phyloP scores from a whole-genome alignment of 2,113 vertebrate species.

The Cebus imitator region DNA sequence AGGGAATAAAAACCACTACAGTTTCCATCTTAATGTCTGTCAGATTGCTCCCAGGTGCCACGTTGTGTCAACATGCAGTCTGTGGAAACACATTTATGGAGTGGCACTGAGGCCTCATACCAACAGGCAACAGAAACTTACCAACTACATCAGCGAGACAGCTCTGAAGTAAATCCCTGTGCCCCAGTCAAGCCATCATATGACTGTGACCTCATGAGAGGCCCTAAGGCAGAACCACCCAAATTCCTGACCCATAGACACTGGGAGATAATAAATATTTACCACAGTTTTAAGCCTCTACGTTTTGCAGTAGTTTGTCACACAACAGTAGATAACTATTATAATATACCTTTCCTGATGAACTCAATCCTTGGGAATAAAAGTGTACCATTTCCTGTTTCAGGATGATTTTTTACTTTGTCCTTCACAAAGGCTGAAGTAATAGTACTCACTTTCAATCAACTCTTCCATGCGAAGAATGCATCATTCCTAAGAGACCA shows the following conservation, averaged over 20 bases:
- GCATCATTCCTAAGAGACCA: background rate
- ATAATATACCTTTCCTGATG: background rate
- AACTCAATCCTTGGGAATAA: background rate
- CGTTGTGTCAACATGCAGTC: background rate
- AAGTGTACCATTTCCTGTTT: background rate
- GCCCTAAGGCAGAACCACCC: background rate
- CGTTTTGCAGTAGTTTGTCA: conserved; percentile 2
- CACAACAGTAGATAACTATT: background rate
- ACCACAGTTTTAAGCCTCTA: background rate
- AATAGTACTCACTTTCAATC: background rate
- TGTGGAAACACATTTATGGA: background rate
- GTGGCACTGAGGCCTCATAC: background rate
- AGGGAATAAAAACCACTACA: background rate
- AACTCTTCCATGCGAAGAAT: background rate
- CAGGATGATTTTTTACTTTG: conserved; percentile 8
- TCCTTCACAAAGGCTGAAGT: background rate
- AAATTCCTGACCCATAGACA: conserved; percentile 7
- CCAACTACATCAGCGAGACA: background rate
- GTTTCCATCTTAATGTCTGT: background rate
- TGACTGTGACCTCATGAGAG: background rate
- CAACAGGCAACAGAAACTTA: background rate
- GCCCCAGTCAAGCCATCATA: background rate
- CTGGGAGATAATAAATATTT: background rate
- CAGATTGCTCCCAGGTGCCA: background rate
- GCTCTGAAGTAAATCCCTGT: background rate